Base-by-base conservation (phyloP, 2,888 invertebrate genomes). In the Fragum fragum region DNA sequence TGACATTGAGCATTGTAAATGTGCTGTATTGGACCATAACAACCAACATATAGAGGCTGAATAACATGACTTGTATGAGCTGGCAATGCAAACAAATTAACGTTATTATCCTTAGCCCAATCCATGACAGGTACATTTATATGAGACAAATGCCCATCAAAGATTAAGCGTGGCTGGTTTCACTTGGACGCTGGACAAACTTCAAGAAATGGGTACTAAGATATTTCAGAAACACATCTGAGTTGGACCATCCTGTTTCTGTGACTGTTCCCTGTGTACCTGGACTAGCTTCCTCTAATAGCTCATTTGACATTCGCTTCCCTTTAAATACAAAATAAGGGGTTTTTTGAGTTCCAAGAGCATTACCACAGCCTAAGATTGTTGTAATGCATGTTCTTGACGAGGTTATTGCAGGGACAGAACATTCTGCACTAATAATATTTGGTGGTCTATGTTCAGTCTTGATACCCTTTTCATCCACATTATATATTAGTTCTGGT, bases 1-100 rank as follows among this genome's bases (percentile, higher is more conserved):
- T 71, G 81, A 21, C 75, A 72, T n/a, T 21, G 52, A 59, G 14
- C 32, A 57, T 72, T 82, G 53, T 78, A 78, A 42, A 78, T 75
- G 47, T 36, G 71, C 61, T 75, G 79, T n/a, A 78, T 39, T 16
- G 81, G 63, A 32, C 66, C 53, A 66, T 53, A 73, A 72, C 72
- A 70, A n/a, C 47, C 76, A 23, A 66, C 76, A 71, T 76, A 61
- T 21, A 76, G 52, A 21, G 70, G 59, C 52, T 76, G 61, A 18
- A 76, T 16, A 29, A 66, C 23, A 72, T 72, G 61, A 29, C 76
- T 71, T 0, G 71, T 71, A 42, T 76, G 76, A n/a, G 71, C 61
- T 7, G 70, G 76, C 42, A 79, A 42, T 2, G 74, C 68, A 47
- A 75, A 74, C 28, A 79, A 23, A 53, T 66, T 55, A 29, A 79